phyloP scores from a whole-genome alignment of 92 coral and sea anemone species.

The Galaxea fascicularis region DNA sequence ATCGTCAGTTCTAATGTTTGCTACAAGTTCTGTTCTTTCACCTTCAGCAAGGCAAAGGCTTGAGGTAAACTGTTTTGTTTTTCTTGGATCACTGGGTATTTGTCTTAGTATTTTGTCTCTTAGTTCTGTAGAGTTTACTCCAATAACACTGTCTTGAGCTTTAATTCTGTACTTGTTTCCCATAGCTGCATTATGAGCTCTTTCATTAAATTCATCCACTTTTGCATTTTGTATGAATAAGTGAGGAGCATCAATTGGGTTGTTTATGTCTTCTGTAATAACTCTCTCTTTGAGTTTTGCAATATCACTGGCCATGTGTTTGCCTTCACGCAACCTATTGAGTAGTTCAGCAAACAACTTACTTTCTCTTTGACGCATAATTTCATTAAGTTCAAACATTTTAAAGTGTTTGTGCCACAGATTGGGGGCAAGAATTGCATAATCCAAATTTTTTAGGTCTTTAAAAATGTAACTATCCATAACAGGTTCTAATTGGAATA shows the following conservation, averaged over 20 bases:
- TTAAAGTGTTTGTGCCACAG: slow-evolving; percentile 39
- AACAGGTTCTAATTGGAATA: no score
- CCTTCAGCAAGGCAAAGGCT: background rate
- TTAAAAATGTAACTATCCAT: no score
- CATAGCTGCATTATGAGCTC: background rate
- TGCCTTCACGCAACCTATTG: slow-evolving; percentile 55
- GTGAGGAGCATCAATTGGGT: background rate
- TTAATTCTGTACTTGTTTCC: slow-evolving; percentile 3
- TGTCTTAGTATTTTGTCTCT: background rate
- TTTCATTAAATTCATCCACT: no score
- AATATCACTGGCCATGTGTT: slow-evolving; percentile 33
- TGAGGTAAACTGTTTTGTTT: background rate
- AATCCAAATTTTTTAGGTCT: slow-evolving; percentile 24
- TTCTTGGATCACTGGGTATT: no score
- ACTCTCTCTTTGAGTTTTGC: background rate
- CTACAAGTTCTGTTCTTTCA: slow-evolving; percentile 16
- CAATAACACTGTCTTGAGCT: slow-evolving; percentile 27
- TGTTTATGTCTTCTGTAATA: background rate
- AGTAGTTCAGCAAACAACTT: no score
- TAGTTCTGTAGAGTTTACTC: background rate
- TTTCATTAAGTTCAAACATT: slow-evolving; percentile 48
- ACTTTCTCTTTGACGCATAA: slow-evolving; percentile 69
- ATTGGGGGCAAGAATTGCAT: slow-evolving; percentile 38
- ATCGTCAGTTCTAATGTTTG: slow-evolving; percentile 11
- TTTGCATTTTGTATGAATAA: no score